Evolutionary conservation across 1,140 invertebrate genomes (phyloP), one percentile per base, ranked within the genome.

Genomic region (Aphaenogaster floridana): DNA sequence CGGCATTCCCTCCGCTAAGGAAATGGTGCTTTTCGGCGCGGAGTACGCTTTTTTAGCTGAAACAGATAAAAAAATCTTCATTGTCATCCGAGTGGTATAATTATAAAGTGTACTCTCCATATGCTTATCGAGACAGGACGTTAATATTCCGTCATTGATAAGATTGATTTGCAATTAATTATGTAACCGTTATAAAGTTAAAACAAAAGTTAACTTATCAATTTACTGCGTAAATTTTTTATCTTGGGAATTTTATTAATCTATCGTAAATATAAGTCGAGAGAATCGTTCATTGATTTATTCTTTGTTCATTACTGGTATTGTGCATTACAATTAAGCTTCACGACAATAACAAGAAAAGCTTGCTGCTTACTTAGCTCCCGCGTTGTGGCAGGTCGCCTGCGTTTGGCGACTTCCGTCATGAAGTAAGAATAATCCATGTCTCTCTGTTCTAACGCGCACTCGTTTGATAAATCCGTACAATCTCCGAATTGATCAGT

Each of bases 1-100:
- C 1, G 98, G 97, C 96, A 98, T 97, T 1, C 97, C 97, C 85
- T 97, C 97, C 0, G 97, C 97, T 83, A 98, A 94, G 1, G 97
- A 97, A 15, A 98, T 96, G 68, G 97, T 95, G 45, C 96, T 96
- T 63, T 97, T 96, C 52, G 97, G 96, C 63, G 97, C 96, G 54
- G 96, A 96, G 88, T 97, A 97, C 17, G 97, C 95, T 8, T 97
- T 94, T 86, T 97, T 96, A 34, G 97, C 97, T 97, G 93, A 7
- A 95, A 95, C 0, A 71, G 8, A 61, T 17, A 54, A 85, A 36
- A 28, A 61, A 4, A 21, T 17, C 13, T 0, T 66, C 36, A 17
- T 69, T 80, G 52, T 15, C 7, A 34, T 17, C 21, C 3, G 9
- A 9, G 3, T 15, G 2, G 15, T 39, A 11, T 5, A 66, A 68